These are phyloP conservation scores for Lysandra bellargus DNA, from an alignment of 2,888 invertebrate genomes.

Conservation along the genomic window DNA sequence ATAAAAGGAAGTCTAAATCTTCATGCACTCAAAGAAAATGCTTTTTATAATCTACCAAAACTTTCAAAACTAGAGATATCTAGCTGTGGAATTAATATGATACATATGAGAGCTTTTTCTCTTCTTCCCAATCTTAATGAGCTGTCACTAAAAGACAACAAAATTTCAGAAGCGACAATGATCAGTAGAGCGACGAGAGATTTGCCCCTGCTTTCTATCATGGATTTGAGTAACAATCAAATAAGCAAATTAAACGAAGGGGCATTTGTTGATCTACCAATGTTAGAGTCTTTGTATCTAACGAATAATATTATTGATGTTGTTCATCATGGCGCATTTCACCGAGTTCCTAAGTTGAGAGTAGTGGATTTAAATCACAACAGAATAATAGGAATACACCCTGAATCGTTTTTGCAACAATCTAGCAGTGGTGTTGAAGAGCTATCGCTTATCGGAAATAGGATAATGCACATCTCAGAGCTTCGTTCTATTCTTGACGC, in stretches of 20 bases:
- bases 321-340: slow-evolving; percentile 89
- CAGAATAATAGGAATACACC: slow-evolving; percentile 87
- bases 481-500: slow-evolving; percentile 87
- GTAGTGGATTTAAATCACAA: slow-evolving; percentile 89
- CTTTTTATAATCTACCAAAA: slow-evolving; percentile 85
- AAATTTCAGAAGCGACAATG: slow-evolving; percentile 89
- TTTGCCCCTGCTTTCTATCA: slow-evolving; percentile 84
- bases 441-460: slow-evolving; percentile 87
- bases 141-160: slow-evolving; percentile 86
- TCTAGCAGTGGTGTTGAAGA: slow-evolving; percentile 89
- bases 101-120: slow-evolving; percentile 88
- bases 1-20: slow-evolving; percentile 85
- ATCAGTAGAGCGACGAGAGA: slow-evolving; percentile 89
- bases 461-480: slow-evolving; percentile 87
- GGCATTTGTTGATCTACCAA: slow-evolving; percentile 88
- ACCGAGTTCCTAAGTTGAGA: slow-evolving; percentile 86
- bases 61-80: slow-evolving; percentile 87
- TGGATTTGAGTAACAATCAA: slow-evolving; percentile 86
- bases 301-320: slow-evolving; percentile 88
- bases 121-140: slow-evolving; percentile 86
- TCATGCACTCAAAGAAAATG: slow-evolving; percentile 85
- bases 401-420: slow-evolving; percentile 89
- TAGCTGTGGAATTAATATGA: slow-evolving; percentile 86
- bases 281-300: slow-evolving; percentile 83
- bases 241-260: slow-evolving; percentile 87